Evolutionary conservation across 2,113 vertebrate species (phyloP), one percentile per base, ranked within the genome.

Genomic region (Neodontobutis hainanensis): DNA sequence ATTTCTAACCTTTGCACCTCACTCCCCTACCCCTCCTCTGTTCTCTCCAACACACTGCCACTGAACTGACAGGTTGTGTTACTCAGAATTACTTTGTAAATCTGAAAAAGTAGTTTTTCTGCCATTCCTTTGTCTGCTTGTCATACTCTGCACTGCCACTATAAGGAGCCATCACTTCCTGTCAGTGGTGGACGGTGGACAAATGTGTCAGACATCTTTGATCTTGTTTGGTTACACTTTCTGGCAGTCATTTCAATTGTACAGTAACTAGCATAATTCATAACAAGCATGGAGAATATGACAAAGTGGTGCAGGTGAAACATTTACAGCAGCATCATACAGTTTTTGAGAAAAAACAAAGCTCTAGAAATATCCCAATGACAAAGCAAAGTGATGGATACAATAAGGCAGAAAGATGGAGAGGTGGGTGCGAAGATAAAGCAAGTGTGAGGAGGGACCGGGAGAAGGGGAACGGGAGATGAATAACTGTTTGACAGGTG

Each of bases 1-100:
- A 93, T 94, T 93, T 92, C 90, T 90, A 87, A 80, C 88, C 83
- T 84, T 84, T 87, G 69, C 61, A 86, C 86, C 78, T 50, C 35
- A 3, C 68, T 67, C 60, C 58, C 53, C 43, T 48, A 65, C 57
- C 74, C 46, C 65, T 72, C n/a, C 15, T 51, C 60, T 16, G 11
- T 63, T 69, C 62, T 61, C 35, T 57, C 51, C 42, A 66, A 61
- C 32, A 27, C 57, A 19, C 45, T 55, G 15, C 55, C 71, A 60
- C 35, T 43, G 40, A 83, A 61, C 74, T 70, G 75, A 70, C 87
- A 83, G 40, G 34, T 65, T 46, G 44, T 77, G 55, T 78, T 78
- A 77, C 79, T 79, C 64, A 75, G 50, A 75, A 51, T 80, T 76
- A 70, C 70, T 81, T 79, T 76, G 65, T 49, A 16, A n/a, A 63